Evolutionary conservation across 2,113 vertebrate genomes (phyloP).

Genomic region (Malurus elegans): DNA sequence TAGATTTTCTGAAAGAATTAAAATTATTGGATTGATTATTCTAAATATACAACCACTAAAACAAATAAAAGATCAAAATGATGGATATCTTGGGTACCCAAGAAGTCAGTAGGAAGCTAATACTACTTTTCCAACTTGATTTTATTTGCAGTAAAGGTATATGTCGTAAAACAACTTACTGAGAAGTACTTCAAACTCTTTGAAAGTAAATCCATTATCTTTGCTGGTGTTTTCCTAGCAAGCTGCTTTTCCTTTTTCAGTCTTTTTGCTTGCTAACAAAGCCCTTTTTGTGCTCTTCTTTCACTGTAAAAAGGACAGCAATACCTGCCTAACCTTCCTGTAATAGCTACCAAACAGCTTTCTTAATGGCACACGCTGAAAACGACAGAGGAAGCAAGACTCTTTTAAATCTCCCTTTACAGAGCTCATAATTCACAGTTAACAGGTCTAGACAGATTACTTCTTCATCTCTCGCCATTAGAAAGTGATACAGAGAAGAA

Average conservation of each 20-base stretch:
- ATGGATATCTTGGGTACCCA: not conserved
- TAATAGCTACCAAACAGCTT: not conserved
- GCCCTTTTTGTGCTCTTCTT: not conserved
- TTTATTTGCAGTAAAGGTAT: not conserved
- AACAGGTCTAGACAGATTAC: not conserved
- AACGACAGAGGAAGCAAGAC: not conserved
- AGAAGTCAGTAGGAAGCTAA: not conserved
- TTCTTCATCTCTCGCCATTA: not conserved
- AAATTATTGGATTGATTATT: not conserved
- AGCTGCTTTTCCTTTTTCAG: not conserved
- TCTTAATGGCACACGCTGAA: not conserved
- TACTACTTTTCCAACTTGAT: not conserved
- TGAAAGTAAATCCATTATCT: not conserved
- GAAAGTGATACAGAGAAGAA: not conserved
- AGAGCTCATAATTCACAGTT: not conserved
- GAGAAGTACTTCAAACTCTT: not conserved
- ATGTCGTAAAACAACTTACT: not conserved
- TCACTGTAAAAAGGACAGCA: not conserved
- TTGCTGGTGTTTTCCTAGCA: not conserved
- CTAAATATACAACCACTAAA: not conserved
- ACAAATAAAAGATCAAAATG: not conserved
- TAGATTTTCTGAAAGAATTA: not conserved
- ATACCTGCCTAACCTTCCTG: not conserved
- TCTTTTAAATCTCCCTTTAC: not conserved
- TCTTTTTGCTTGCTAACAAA: not conserved